phyloP scores from a whole-genome alignment of 2,797 vertebrate genomes.

The Sparus aurata region DNA sequence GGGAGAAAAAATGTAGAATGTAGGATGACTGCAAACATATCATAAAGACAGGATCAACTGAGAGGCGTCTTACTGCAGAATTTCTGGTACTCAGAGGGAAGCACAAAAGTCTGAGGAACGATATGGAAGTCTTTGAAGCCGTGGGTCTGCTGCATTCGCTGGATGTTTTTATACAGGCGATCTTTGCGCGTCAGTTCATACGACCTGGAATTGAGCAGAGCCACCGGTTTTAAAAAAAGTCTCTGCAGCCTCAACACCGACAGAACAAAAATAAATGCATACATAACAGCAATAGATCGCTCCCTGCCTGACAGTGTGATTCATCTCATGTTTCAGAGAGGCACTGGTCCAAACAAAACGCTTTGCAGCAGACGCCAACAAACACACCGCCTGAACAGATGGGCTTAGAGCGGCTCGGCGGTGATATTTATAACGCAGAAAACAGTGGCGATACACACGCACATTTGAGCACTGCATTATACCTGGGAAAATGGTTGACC shows the following conservation, averaged over 20 bases:
- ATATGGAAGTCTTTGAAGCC: constrained; percentile 96
- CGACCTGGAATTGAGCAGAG: constrained; percentile 87
- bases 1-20: constrained; percentile 2
- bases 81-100: constrained; percentile 93
- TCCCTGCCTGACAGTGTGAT: constrained; percentile 69
- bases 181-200: constrained; percentile 98
- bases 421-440: constrained; percentile 67
- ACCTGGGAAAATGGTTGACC: constrained; percentile 99
- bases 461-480: constrained; percentile 29
- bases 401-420: constrained; percentile 51
- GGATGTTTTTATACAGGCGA: constrained; percentile 95
- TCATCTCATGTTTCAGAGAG: constrained; percentile 74
- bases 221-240: constrained; percentile 30
- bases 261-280: constrained; percentile 62
- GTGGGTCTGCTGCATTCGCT: constrained; percentile 94
- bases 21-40: constrained; percentile 25
- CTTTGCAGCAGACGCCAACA: constrained; percentile 72
- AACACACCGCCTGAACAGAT: constrained; percentile 65
- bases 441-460: constrained; percentile 36
- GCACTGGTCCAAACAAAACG: constrained; percentile 73
- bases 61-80: constrained; percentile 93
- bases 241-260: constrained; percentile 38
- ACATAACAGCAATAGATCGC: constrained; percentile 58
- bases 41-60: constrained; percentile 11
- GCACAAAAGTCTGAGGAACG: constrained; percentile 94